These are phyloP conservation scores for Scortum barcoo DNA, from an alignment of 2,113 vertebrate species.

Conservation along the genomic window DNA sequence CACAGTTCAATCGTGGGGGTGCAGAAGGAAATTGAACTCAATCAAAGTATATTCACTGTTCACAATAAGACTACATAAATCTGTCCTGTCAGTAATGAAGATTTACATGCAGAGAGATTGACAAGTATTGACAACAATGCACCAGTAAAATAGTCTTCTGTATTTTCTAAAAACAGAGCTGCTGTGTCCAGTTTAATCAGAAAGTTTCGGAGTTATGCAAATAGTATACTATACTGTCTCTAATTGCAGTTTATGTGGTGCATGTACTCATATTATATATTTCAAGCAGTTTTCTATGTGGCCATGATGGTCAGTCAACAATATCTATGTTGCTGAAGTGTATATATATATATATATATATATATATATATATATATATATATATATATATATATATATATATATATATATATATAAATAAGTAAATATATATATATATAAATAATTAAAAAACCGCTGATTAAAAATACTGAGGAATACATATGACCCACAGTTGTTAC, in stretches of 20 bases:
- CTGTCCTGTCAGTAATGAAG: not conserved
- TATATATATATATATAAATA: not conserved
- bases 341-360: not conserved
- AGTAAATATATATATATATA: not conserved
- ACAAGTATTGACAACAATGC: conserved; percentile 33
- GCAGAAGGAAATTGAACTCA: not conserved
- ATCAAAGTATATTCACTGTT: not conserved
- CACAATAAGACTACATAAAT: not conserved
- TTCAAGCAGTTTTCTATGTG: not conserved
- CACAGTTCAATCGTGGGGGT: not conserved
- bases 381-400: not conserved
- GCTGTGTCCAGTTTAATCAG: conserved; percentile 57
- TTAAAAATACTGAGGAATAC: not conserved
- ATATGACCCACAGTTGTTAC: not conserved
- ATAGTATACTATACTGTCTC: conserved; percentile 6
- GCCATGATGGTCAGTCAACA: not conserved
- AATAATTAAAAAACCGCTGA: not conserved
- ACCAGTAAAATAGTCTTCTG: conserved; percentile 35
- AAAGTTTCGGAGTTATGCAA: conserved; percentile 29
- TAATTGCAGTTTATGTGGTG: not conserved
- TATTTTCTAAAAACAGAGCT: conserved; percentile 9
- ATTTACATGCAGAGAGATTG: conserved; percentile 26
- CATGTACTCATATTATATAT: not conserved
- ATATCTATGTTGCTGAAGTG: not conserved
- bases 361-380: not conserved